Evolutionary conservation across 2,113 vertebrate species (phyloP).

Genomic region (Talpa occidentalis): DNA sequence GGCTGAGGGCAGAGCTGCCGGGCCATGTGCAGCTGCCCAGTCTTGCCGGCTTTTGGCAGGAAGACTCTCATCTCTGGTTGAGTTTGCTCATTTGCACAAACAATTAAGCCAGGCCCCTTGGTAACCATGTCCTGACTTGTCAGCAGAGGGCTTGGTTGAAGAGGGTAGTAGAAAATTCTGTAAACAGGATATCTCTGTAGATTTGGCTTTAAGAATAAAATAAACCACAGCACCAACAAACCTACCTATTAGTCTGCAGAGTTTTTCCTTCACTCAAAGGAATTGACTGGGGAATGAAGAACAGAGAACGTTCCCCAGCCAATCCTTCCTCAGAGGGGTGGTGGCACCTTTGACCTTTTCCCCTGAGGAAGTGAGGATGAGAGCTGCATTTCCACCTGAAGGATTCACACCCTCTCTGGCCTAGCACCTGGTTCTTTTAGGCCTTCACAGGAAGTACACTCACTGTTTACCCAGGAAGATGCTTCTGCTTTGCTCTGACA

Average conservation of each 20-base stretch:
- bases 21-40: neutral
- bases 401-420: neutral
- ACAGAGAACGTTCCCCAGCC: neutral
- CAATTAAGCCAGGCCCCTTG: neutral
- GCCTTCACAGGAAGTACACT: neutral
- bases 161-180: neutral
- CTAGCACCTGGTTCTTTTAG: neutral
- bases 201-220: conserved; percentile 24
- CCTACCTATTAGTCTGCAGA: neutral
- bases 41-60: conserved; percentile 50
- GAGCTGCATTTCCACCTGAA: neutral
- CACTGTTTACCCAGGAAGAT: neutral
- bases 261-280: neutral
- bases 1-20: neutral
- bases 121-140: conserved; percentile 48
- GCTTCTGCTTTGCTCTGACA: neutral
- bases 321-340: neutral
- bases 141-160: neutral
- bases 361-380: neutral
- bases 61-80: neutral
- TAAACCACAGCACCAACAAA: neutral
- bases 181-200: neutral
- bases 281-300: too few relatives aligned
- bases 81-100: neutral
- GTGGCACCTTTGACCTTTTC: neutral